phyloP scores from a whole-genome alignment of 2,113 vertebrate species.

The Chascanopsetta lugubris region DNA sequence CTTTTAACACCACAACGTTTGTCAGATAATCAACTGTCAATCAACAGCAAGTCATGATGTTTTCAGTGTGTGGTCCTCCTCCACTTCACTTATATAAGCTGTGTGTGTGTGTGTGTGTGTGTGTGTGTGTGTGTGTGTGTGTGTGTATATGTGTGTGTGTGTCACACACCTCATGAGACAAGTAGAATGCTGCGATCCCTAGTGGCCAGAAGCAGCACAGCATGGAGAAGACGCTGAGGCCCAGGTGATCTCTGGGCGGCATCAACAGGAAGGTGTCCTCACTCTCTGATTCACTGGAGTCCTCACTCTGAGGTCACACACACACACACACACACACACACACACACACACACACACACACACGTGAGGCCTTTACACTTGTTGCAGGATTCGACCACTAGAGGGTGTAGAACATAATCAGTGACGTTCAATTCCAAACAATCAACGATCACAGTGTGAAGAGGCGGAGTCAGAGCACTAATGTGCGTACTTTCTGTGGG shows the following conservation, averaged over 20 bases:
- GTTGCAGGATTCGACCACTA: no score
- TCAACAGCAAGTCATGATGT: no score
- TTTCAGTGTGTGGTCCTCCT: background rate
- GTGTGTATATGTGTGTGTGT: slow-evolving; percentile 1
- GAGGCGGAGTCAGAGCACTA: no score
- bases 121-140: background rate
- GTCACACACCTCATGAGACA: slow-evolving; percentile 88
- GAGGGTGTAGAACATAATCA: no score
- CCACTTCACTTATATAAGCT: background rate
- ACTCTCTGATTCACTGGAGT: slow-evolving; percentile 92
- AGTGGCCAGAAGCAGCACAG: slow-evolving; percentile 97
- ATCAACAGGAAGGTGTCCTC: slow-evolving; percentile 95
- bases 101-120: background rate
- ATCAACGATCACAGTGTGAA: no score
- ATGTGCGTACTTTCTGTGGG: no score
- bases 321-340: slow-evolving; percentile 11
- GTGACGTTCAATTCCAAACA: no score
- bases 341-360: no score
- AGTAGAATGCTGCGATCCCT: slow-evolving; percentile 94
- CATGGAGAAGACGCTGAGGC: slow-evolving; percentile 97
- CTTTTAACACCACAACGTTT: background rate
- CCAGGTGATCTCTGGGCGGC: slow-evolving; percentile 91
- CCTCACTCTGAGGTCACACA: slow-evolving; percentile 85
- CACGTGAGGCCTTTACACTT: no score
- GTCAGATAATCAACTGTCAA: no score